A percentile compares a stretch with the other conserved stretches of the same genome.
These are phyloP conservation scores for Squalus acanthias DNA, from an alignment of 2,797 vertebrate species.

Conservation along the genomic window DNA sequence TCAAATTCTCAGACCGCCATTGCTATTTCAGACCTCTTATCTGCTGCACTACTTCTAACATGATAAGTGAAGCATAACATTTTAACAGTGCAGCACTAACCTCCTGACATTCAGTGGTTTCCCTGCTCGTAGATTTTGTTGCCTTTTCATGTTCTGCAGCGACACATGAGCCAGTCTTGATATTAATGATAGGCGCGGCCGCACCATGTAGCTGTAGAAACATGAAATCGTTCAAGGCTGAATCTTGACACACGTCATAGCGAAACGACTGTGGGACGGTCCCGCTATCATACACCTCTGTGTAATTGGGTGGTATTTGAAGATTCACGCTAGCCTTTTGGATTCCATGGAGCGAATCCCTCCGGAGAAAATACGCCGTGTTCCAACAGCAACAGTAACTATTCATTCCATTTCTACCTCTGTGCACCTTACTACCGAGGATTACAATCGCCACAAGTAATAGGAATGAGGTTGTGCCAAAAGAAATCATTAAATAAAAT, in stretches of 20 bases:
- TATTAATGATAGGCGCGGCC: background rate
- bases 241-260: background rate
- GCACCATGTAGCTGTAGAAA: background rate
- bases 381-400: background rate
- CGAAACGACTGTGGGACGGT: background rate
- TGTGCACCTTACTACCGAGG: background rate
- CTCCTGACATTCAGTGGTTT: background rate
- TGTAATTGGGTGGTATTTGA: background rate
- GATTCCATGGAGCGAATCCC: background rate
- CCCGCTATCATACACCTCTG: background rate
- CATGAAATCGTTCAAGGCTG: background rate
- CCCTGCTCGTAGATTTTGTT: background rate
- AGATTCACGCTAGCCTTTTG: background rate
- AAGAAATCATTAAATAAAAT: constrained; percentile 47
- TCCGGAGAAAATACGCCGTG: fast-evolving
- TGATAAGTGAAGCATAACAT: too few species aligned
- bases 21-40: too few species aligned
- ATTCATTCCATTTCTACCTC: background rate
- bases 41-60: too few species aligned
- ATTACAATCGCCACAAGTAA: constrained; percentile 48
- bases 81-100: background rate
- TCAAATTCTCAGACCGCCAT: too few species aligned
- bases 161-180: background rate
- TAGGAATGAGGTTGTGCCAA: constrained; percentile 48
- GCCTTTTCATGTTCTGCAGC: background rate